Evolutionary conservation across 2,888 invertebrate species (phyloP).

Genomic region (Leptinotarsa tumamoca): DNA sequence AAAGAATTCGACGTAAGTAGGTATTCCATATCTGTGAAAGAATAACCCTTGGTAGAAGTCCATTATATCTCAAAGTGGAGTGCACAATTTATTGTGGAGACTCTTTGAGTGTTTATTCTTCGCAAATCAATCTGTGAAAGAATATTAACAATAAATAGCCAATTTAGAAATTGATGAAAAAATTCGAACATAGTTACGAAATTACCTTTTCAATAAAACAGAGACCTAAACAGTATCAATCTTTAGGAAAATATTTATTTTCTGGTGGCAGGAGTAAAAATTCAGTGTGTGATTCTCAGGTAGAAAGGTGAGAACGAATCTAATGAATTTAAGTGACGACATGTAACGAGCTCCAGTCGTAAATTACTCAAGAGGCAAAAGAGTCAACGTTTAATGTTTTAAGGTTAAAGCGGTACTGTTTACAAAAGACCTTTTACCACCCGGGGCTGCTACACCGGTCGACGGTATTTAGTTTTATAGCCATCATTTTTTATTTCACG

Average conservation of each 20-base stretch:
- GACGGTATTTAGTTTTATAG: slow-evolving; percentile 41
- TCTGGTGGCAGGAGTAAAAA: neutral
- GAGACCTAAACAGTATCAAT: no score
- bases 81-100: no score
- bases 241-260: neutral
- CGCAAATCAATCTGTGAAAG: no score
- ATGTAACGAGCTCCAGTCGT: slow-evolving; percentile 49
- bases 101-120: no score
- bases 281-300: slow-evolving; percentile 25
- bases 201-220: no score
- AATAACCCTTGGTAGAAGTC: no score
- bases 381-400: slow-evolving; percentile 55
- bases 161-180: no score
- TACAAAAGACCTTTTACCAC: slow-evolving; percentile 47
- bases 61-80: no score
- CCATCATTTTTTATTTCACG: slow-evolving; percentile 31
- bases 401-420: slow-evolving; percentile 50
- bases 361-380: slow-evolving; percentile 48
- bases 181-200: no score
- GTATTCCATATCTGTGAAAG: no score
- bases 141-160: no score
- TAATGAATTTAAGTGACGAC: slow-evolving; percentile 52
- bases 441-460: slow-evolving; percentile 39
- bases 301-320: slow-evolving; percentile 31
- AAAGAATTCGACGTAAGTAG: no score